Base-by-base conservation (phyloP, 2,797 vertebrate species). In the Cephalopachus bancanus region DNA sequence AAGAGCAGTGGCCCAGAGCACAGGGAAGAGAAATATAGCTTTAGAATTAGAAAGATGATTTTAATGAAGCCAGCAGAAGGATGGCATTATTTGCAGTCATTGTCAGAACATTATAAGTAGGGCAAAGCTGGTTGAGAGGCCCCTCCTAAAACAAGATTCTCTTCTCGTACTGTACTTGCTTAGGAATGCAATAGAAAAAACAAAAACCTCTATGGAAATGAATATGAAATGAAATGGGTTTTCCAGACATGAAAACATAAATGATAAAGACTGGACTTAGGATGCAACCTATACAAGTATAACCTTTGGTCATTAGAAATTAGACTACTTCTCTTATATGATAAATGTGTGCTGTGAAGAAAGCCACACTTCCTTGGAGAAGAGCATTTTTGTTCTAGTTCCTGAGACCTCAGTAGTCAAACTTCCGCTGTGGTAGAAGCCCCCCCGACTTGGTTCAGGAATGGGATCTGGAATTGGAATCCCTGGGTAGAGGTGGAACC, bases 21-120 rank as follows among this genome's bases (percentile, higher is more conserved):
- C 6, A 5, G 83, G 80, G 92, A 91, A 95, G 76, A 85, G 80
- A 80, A 91, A 37, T 87, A n/a, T 78, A 62, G 87, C 19, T 55
- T 85, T 33, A 91, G 87, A 95, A 88, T 79, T 85, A 72, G 92
- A 80, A 95, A 81, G 71, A 60, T 93, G n/a, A 80, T 94, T 89
- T 97, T 64, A 95, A 96, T 92, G 93, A 96, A 94, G 85, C 28
- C 53, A 75, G 59, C 55, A 87, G 81, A 93, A 93, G 59, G 76
- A 76, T 26, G 79, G 37, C 89, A 64, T 93, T 96, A 53, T 51
- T 83, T 97, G 88, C 10, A 53, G 8, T 59, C 44, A 10, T 69
- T 78, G 76, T 95, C 59, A 76, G 76, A 93, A 51, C 60, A 28
- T 89, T 65, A 1, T 85, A 97, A 97, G 76, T 97, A 95, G 97